Base-by-base conservation (phyloP, 2,797 vertebrate genomes). In the Halcyon badia region DNA sequence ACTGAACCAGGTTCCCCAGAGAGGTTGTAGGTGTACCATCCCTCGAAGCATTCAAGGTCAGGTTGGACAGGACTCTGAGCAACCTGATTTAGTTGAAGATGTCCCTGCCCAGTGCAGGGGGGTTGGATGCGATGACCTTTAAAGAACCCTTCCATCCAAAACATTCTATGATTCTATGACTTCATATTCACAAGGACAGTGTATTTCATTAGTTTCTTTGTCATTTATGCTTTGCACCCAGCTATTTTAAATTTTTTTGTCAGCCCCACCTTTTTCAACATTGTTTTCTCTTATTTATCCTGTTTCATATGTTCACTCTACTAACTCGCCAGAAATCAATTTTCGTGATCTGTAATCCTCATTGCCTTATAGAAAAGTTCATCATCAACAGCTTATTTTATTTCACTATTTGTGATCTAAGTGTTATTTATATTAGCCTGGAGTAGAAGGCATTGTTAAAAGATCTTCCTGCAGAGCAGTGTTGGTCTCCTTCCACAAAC, bases 41-140 rank as follows among this genome's bases (percentile, higher is more conserved):
- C n/a, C 15, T 66, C 13, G 46, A 24, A 48, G 28, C 5, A 0
- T 56, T 54, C 68, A 28, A 49, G 22, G 41, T 18, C 39, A 49
- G 12, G 31, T 11, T 62, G 31, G 26, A 68, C 0, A 1, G 31
- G 30, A 13, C 14, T 46, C 33, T 66, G 11, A 37, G 33, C 5
- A 48, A 56, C 7, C 31, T 37, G 18, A 9, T 21, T 15, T 17
- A 18, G 22, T n/a, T 51, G 11, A 54, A 62, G 35, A 18, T 37
- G 6, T n/a, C 15, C 2, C 9, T 61, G 13, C 9, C 11, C 4
- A 30, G 2, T 10, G 11, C n/a, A 51, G 30, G 3, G 0, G 0
- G 0, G 0, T 22, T 66, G 30, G 22, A 46, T 5, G 37, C 25
- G 5, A 33, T 24, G 17, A 6, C 11, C 3, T 83, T 61, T 30